Percentiles rank a stretch among this genome's conserved stretches.
These are phyloP conservation scores for Sussaba pulchella DNA, from an alignment of 2,888 invertebrate species.

Conservation along the genomic window DNA sequence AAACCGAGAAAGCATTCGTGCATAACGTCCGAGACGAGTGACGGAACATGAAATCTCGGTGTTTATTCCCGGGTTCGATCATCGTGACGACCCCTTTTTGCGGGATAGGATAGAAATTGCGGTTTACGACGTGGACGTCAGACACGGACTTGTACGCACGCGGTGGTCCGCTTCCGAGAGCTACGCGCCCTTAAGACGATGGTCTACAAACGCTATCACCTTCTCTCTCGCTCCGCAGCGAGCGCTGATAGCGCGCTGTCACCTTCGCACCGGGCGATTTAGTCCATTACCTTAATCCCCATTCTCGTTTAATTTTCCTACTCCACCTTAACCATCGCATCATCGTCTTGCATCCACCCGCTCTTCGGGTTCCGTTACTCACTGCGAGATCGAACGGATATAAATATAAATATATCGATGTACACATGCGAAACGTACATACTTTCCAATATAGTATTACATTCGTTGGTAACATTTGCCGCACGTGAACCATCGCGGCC, in stretches of 20 bases:
- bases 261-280: too few relatives aligned
- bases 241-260: too few relatives aligned
- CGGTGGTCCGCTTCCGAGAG: slow-evolving; percentile 20
- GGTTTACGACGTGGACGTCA: slow-evolving; percentile 47
- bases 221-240: too few relatives aligned
- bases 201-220: too few relatives aligned
- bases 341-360: slow-evolving; percentile 9
- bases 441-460: slow-evolving; percentile 51
- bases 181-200: too few relatives aligned
- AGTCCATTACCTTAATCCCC: slow-evolving; percentile 49
- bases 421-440: slow-evolving; percentile 20
- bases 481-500: background rate
- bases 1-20: slow-evolving; percentile 55
- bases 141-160: slow-evolving; percentile 36
- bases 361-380: slow-evolving; percentile 14
- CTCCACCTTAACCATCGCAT: too few relatives aligned
- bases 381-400: slow-evolving; percentile 25
- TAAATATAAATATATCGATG: too few relatives aligned
- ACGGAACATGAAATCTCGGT: slow-evolving; percentile 63
- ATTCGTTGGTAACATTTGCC: slow-evolving; percentile 14
- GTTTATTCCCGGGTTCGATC: slow-evolving; percentile 62
- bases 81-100: slow-evolving; percentile 67
- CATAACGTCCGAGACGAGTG: slow-evolving; percentile 56
- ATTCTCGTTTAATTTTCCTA: background rate
- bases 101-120: slow-evolving; percentile 63